Conservation (phyloP, 1,140 invertebrate species). For the Steinernema khuongi region DNA sequence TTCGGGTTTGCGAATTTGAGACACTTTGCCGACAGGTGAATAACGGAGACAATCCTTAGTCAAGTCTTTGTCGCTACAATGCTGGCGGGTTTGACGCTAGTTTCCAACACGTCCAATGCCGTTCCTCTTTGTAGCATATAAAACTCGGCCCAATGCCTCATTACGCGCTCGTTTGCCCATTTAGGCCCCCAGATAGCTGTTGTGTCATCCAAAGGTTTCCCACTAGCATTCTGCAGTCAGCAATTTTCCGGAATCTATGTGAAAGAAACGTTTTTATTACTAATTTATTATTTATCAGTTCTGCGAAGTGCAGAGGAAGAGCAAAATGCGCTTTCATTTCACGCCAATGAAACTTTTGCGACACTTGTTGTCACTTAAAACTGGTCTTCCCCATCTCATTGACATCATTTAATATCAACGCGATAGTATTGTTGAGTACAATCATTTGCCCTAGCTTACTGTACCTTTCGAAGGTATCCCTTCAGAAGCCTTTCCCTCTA, state of each 20-base stretch:
- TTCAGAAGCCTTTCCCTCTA: not conserved
- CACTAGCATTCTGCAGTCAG: not conserved
- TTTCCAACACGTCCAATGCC: too few species aligned
- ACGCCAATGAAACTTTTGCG: too few species aligned
- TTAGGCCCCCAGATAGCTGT: not conserved
- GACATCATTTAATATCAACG: not conserved
- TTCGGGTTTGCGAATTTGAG: too few species aligned
- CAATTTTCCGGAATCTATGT: not conserved
- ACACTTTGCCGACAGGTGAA: too few species aligned
- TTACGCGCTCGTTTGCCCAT: too few species aligned
- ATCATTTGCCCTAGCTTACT: not conserved
- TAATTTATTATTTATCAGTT: constrained; percentile 4
- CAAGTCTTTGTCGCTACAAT: too few species aligned
- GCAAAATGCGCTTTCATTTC: not conserved
- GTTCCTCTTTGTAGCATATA: too few species aligned
- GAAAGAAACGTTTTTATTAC: constrained; percentile 9
- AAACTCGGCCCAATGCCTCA: too few species aligned
- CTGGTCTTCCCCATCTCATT: not conserved
- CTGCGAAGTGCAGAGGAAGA: not conserved
- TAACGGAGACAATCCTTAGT: too few species aligned
- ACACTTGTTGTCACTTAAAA: not conserved
- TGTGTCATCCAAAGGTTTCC: not conserved
- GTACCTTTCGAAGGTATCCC: not conserved
- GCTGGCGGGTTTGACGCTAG: too few species aligned
- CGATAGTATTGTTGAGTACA: not conserved